phyloP scores from a whole-genome alignment of 2,113 vertebrate genomes.

The Andinoacara biseriatus region DNA sequence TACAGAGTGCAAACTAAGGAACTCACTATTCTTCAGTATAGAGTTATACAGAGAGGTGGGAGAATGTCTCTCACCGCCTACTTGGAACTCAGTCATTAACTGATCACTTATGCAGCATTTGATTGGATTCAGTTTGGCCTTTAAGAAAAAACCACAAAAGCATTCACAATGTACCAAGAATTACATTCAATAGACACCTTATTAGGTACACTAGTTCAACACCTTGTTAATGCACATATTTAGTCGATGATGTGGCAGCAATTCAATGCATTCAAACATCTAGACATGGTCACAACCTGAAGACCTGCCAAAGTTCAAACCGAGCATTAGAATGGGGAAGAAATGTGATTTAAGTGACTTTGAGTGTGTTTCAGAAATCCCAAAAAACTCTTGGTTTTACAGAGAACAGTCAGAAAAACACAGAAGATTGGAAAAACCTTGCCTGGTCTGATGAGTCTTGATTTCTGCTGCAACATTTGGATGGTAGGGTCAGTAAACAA shows the following conservation, averaged over 20 bases:
- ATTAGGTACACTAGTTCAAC: background rate
- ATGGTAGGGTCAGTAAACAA: background rate
- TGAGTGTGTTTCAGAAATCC: background rate
- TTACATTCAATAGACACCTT: background rate
- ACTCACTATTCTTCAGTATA: constrained; percentile 47
- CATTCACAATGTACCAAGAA: background rate
- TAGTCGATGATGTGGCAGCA: background rate
- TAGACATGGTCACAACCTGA: no score
- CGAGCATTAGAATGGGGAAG: background rate
- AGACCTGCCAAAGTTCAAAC: no score
- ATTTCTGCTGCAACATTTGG: background rate
- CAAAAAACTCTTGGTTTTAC: no score
- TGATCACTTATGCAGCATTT: background rate
- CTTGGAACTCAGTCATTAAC: background rate
- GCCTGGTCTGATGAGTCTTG: background rate
- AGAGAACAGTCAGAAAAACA: no score
- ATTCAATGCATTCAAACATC: no score
- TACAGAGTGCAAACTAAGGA: constrained; percentile 60
- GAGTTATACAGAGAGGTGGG: constrained; percentile 6
- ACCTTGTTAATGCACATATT: background rate
- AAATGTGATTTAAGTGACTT: background rate
- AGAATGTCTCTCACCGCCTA: background rate
- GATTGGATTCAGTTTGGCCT: background rate
- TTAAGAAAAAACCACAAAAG: background rate
- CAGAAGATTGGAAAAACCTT: no score